A percentile compares a stretch with the other conserved stretches of the same genome.
These are phyloP conservation scores for Ctenochaetus hawaiiensis DNA, from an alignment of 2,797 vertebrate genomes.

Conservation along the genomic window DNA sequence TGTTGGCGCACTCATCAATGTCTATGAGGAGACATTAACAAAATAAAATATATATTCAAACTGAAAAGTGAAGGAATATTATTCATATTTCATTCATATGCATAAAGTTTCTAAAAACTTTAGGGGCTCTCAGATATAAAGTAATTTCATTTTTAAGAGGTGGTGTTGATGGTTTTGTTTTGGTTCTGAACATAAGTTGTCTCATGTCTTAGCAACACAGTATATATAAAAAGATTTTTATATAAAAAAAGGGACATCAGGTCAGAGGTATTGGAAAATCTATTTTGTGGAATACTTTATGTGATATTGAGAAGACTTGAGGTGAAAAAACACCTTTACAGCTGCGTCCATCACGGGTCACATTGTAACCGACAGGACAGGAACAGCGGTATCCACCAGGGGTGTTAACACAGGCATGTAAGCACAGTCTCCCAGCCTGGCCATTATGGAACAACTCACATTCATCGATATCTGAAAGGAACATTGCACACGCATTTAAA, in stretches of 20 bases:
- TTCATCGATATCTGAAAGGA: constrained; percentile 90
- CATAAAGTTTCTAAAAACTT: too few relatives aligned
- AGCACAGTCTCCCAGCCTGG: constrained; percentile 86
- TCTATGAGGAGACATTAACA: constrained; percentile 78
- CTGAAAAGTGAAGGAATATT: not conserved
- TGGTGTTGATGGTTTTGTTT: too few relatives aligned
- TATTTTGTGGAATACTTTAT: not conserved
- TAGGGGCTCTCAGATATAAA: too few relatives aligned
- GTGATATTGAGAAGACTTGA: not conserved
- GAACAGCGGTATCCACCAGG: constrained; percentile 90
- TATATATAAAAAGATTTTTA: too few relatives aligned
- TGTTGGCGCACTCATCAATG: constrained; percentile 87
- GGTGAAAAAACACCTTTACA: constrained; percentile 85
- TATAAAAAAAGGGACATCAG: too few relatives aligned
- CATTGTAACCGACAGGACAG: constrained; percentile 88
- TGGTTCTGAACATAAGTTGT: too few relatives aligned
- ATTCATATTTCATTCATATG: not conserved
- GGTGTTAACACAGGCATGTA: constrained; percentile 90
- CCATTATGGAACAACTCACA: constrained; percentile 90
- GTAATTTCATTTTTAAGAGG: too few relatives aligned
- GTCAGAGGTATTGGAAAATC: not conserved
- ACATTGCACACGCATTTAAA: constrained; percentile 36
- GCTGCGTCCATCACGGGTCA: constrained; percentile 83
- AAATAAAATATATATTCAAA: not conserved
- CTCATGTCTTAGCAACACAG: too few relatives aligned